These are phyloP conservation scores for Paramisgurnus dabryanus DNA, from an alignment of 2,113 vertebrate genomes.

Conservation along the genomic window DNA sequence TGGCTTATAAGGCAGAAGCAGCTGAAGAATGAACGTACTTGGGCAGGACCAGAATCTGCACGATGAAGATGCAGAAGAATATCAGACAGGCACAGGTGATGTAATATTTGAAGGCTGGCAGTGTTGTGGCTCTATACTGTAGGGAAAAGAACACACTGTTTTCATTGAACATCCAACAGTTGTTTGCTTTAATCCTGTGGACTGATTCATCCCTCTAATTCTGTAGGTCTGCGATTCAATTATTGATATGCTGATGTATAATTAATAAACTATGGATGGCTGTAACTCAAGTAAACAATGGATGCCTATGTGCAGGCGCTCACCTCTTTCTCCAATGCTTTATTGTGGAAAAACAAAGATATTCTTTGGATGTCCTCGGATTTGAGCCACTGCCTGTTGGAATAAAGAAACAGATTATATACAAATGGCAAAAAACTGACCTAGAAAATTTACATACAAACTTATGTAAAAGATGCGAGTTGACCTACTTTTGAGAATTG, in stretches of 20 bases:
- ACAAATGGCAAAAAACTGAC: background rate
- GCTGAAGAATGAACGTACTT: slow-evolving; percentile 80
- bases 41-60: slow-evolving; percentile 92
- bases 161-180: slow-evolving; percentile 25
- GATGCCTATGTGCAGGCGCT: slow-evolving; percentile 43
- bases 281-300: slow-evolving; percentile 45
- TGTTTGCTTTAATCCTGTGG: slow-evolving; percentile 1
- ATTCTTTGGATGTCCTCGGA: slow-evolving; percentile 98
- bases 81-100: slow-evolving; percentile 95
- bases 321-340: slow-evolving; percentile 94
- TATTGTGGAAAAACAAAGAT: slow-evolving; percentile 96
- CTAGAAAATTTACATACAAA: background rate
- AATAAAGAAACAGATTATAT: slow-evolving; percentile 23
- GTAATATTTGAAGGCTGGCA: slow-evolving; percentile 97
- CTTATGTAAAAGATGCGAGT: slow-evolving; percentile 9
- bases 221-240: background rate
- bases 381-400: slow-evolving; percentile 92
- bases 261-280: background rate
- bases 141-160: slow-evolving; percentile 46
- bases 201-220: background rate
- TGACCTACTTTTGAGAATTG: slow-evolving; percentile 92
- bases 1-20: background rate
- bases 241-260: background rate
- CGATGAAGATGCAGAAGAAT: slow-evolving; percentile 95
- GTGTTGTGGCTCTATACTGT: slow-evolving; percentile 92